These are phyloP conservation scores for Paramisgurnus dabryanus DNA, from an alignment of 2,113 vertebrate genomes.

Conservation along the genomic window DNA sequence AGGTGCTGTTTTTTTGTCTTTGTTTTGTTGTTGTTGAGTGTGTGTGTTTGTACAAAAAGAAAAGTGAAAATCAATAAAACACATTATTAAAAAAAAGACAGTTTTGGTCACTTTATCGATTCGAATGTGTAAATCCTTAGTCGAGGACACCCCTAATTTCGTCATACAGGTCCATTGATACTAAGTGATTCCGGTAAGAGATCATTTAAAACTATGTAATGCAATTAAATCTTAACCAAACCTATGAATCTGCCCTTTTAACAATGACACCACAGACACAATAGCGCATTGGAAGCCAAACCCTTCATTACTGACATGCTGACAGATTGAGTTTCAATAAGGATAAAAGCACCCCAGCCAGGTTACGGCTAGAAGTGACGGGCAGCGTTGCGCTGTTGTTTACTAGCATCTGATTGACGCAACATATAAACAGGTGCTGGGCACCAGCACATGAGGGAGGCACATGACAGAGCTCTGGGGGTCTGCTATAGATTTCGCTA, in stretches of 20 bases:
- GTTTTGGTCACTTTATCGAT: too few relatives aligned
- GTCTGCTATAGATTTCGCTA: not conserved
- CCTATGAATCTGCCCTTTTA: not conserved
- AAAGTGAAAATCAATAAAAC: too few relatives aligned
- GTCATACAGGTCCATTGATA: not conserved
- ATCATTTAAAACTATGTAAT: too few relatives aligned
- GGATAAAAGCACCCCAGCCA: not conserved
- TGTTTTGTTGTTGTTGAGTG: too few relatives aligned
- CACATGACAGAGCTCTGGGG: not conserved
- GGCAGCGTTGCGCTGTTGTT: not conserved
- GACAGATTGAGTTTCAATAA: slow-evolving; percentile 12
- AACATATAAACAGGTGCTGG: slow-evolving; percentile 16
- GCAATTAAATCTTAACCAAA: too few relatives aligned
- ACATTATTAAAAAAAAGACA: too few relatives aligned
- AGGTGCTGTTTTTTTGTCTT: too few relatives aligned
- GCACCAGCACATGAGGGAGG: not conserved
- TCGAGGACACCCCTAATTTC: too few relatives aligned
- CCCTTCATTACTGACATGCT: not conserved
- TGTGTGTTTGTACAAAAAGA: too few relatives aligned
- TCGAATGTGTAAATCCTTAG: too few relatives aligned
- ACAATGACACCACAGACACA: not conserved
- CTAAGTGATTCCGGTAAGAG: too few relatives aligned
- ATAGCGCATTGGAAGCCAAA: not conserved
- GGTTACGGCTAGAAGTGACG: not conserved
- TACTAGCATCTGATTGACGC: not conserved